A percentile compares a stretch with the other conserved stretches of the same genome.
Conservation (phyloP, 2,797 vertebrate genomes). For the Coilia nasus region DNA sequence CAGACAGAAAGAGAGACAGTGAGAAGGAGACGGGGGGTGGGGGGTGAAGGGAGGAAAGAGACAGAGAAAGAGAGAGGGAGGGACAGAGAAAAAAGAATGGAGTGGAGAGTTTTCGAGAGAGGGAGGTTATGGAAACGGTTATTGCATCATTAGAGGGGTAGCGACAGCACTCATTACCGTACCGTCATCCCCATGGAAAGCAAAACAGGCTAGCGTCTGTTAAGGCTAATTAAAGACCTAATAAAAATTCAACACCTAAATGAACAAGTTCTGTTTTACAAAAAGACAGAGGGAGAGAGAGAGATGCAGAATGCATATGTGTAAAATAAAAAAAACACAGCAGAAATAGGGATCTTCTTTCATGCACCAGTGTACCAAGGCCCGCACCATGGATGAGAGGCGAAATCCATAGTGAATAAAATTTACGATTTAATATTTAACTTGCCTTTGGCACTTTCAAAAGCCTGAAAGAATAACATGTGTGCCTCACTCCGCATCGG, state of each 20-base stretch:
- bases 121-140: neutral
- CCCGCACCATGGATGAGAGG: constrained; percentile 58
- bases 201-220: neutral
- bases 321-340: neutral
- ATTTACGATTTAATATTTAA: constrained; percentile 67
- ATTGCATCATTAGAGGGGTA: constrained; percentile 8
- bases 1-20: neutral
- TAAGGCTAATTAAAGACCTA: constrained; percentile 13
- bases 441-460: constrained; percentile 63
- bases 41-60: neutral
- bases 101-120: no score
- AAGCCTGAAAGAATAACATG: constrained; percentile 67
- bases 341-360: constrained; percentile 32
- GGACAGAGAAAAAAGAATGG: neutral
- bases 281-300: neutral
- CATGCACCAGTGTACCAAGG: constrained; percentile 52
- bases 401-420: constrained; percentile 57
- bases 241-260: neutral
- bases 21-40: neutral
- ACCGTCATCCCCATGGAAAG: neutral
- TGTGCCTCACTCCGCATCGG: constrained; percentile 29
- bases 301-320: neutral
- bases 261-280: neutral
- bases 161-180: neutral
- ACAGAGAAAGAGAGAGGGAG: neutral